Evolutionary conservation across 2,113 vertebrate species (phyloP).

Genomic region (Leuciscus idus): DNA sequence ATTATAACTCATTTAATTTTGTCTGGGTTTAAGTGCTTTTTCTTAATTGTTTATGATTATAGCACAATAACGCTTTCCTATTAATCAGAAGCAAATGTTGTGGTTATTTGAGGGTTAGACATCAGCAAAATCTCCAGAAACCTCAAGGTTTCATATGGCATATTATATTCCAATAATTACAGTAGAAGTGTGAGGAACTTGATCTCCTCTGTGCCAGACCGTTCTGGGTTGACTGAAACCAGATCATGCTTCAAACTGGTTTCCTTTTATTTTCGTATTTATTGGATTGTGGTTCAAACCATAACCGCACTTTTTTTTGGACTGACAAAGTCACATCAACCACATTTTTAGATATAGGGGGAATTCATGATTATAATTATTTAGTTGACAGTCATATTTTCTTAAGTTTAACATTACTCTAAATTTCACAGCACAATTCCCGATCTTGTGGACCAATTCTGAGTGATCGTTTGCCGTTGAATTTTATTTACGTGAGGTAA

Average conservation of each 20-base stretch:
- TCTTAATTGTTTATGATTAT: constrained; percentile 37
- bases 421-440: neutral
- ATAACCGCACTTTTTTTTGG: constrained; percentile 11
- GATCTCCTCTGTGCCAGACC: constrained; percentile 24
- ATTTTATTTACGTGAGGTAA: neutral
- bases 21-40: constrained; percentile 23
- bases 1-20: constrained; percentile 31
- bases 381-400: neutral
- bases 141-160: constrained; percentile 39
- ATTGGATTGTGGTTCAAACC: constrained; percentile 44
- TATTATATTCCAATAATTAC: constrained; percentile 50
- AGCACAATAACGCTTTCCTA: constrained; percentile 10
- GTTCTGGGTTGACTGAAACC: constrained; percentile 39
- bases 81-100: constrained; percentile 57
- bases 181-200: constrained; percentile 40
- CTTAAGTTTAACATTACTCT: too few species aligned
- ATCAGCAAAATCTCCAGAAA: constrained; percentile 44
- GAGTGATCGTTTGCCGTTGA: neutral
- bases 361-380: neutral
- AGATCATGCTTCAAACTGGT: constrained; percentile 24
- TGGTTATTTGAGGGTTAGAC: constrained; percentile 17
- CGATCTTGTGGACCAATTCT: neutral
- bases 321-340: constrained; percentile 4
- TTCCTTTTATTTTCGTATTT: constrained; percentile 38
- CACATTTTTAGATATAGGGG: neutral